phyloP scores from a whole-genome alignment of 2,888 invertebrate species.

The Ectobius pallidus region DNA sequence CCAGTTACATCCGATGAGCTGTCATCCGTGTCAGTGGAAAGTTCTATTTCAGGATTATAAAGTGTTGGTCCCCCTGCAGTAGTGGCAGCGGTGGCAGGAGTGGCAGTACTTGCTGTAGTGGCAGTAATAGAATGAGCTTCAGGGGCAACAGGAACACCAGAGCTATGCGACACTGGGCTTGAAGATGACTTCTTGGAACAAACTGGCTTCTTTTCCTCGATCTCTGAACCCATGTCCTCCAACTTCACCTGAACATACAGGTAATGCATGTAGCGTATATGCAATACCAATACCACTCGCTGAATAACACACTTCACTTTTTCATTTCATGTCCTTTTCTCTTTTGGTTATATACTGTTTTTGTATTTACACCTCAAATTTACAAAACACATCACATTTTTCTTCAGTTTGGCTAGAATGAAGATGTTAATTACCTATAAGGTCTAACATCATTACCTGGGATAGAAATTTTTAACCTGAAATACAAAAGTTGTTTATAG shows the following conservation, averaged over 20 bases:
- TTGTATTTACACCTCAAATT: too few species aligned
- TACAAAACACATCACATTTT: too few species aligned
- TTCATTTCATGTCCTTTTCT: too few species aligned
- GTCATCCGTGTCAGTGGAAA: conserved; percentile 76
- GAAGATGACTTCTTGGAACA: conserved; percentile 19
- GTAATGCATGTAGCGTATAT: too few species aligned
- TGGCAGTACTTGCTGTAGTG: conserved; percentile 35
- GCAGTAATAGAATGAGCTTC: conserved; percentile 26
- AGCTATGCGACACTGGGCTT: neutral
- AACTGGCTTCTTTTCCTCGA: conserved; percentile 19
- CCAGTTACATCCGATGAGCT: conserved; percentile 36
- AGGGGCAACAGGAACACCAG: conserved; percentile 16
- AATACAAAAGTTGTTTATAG: too few species aligned
- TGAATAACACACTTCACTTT: too few species aligned
- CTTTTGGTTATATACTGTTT: too few species aligned
- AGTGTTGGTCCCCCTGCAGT: neutral
- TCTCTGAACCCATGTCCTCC: conserved; percentile 21
- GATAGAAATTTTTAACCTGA: too few species aligned
- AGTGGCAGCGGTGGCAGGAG: conserved; percentile 5
- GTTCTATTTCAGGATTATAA: conserved; percentile 66
- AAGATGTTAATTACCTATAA: too few species aligned
- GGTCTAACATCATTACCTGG: too few species aligned
- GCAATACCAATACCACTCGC: too few species aligned
- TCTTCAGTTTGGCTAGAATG: too few species aligned
- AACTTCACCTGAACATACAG: conserved; percentile 26